These are phyloP conservation scores for Abrostola tripartita DNA, from an alignment of 2,888 invertebrate species.

Conservation along the genomic window DNA sequence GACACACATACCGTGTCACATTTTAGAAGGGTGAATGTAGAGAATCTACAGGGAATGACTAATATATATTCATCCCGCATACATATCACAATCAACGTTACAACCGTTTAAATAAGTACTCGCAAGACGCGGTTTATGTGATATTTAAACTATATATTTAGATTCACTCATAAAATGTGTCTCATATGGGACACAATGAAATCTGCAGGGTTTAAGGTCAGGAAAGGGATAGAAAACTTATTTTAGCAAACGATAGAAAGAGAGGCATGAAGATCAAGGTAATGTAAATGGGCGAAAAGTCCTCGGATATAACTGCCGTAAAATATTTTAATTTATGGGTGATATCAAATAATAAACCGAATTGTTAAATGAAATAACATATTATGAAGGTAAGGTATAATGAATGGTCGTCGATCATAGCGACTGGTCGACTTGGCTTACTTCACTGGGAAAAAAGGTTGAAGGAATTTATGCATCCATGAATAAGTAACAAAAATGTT, in stretches of 20 bases:
- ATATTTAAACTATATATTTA: constrained; percentile 51
- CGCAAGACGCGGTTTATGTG: constrained; percentile 5
- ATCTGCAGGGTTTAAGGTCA: constrained; percentile 82
- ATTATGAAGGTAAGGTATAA: too few relatives aligned
- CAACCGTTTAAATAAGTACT: constrained; percentile 2
- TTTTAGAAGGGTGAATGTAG: constrained; percentile 15
- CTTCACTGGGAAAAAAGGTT: too few relatives aligned
- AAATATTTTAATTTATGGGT: not conserved
- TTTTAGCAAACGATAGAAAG: constrained; percentile 62
- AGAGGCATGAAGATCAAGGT: constrained; percentile 69
- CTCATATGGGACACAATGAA: constrained; percentile 55
- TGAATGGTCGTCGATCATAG: too few relatives aligned
- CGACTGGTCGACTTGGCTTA: too few relatives aligned
- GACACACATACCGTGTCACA: constrained; percentile 38
- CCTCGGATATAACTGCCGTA: constrained; percentile 48
- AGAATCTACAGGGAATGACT: constrained; percentile 22
- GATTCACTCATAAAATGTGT: constrained; percentile 39
- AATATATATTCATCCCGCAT: constrained; percentile 10
- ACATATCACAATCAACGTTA: constrained; percentile 12
- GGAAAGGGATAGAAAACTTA: constrained; percentile 67
- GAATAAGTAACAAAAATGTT: too few relatives aligned
- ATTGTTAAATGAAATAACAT: not conserved
- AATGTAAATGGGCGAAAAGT: constrained; percentile 53
- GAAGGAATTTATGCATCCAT: too few relatives aligned
- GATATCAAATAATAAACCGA: not conserved